Evolutionary conservation across 2,888 invertebrate species (phyloP), one percentile per base, ranked within the genome.

Genomic region (Gibbula magus): DNA sequence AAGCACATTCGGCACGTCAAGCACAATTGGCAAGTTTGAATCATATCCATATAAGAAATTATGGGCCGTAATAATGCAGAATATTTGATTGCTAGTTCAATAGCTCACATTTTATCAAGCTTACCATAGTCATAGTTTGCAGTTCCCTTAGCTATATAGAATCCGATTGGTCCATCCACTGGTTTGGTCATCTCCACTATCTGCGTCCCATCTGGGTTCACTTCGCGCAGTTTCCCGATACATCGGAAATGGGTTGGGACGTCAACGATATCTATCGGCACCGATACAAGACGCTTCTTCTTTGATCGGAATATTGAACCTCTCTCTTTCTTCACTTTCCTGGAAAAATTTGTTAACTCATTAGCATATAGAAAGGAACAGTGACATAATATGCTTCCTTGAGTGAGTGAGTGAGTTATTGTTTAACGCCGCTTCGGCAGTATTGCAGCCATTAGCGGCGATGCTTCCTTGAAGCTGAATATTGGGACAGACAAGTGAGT

Each of bases 91-190:
- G 4, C 13, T 5, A 45, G 5, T 1, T 10, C 4, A 8, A 10
- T 13, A 45, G 45, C 10, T 3, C 4, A 20, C 7, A n/a, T 1
- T 22, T 7, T 4, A 8, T 56, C 20, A 56, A 20, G 5, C 85
- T 84, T 84, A 92, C 92, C 91, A 86, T 91, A 88, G 51, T 89
- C 87, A 80, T 87, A 90, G 39, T 89, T 88, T 16, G 88, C 87
- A 76, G 86, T 89, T 16, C 91, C 91, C 66, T 91, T 86, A 0
- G 92, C 89, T n/a, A 92, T 91, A 78, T 91, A 92, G 82, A 93
- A 91, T 5, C 92, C 92, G 32, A 91, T 89, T 13, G 90, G 90
- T 51, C 91, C 91, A 74, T 88, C 85, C 0, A 86, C 85, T 20
- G 91, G 90, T 74, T 89, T 88, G 0, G 82, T 82, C 0, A 93